A percentile compares a stretch with the other conserved stretches of the same genome.
Conservation (phyloP, 2,113 vertebrate genomes). For the Coturnix japonica region DNA sequence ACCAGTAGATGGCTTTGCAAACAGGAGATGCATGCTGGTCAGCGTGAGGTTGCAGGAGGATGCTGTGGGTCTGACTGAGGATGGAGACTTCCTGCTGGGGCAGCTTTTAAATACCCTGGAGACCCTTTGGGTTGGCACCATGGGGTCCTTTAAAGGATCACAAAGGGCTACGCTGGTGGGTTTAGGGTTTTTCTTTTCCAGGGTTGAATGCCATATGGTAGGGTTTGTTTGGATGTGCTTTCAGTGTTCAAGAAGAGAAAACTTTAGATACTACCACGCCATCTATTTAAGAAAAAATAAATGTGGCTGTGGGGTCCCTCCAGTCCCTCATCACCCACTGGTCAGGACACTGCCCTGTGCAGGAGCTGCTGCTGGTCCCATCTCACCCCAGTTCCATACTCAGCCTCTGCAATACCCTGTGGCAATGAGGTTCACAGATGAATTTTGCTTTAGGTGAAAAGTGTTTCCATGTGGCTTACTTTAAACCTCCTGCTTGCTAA, state of each 20-base stretch:
- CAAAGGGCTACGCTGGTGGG: accelerated
- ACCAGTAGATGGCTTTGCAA: neutral
- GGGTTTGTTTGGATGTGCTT: neutral
- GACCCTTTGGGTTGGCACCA: neutral
- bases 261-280: neutral
- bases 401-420: neutral
- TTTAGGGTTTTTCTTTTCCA: neutral
- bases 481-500: conserved; percentile 29
- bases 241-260: neutral
- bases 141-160: neutral
- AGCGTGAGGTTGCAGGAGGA: neutral
- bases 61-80: neutral
- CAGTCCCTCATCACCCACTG: neutral
- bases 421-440: neutral
- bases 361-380: neutral
- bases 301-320: neutral
- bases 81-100: neutral
- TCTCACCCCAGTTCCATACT: neutral
- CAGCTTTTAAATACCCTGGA: neutral
- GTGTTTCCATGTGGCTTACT: neutral
- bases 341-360: neutral
- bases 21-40: neutral
- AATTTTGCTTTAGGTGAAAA: neutral
- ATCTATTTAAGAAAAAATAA: neutral
- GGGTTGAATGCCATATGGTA: accelerated